These are phyloP conservation scores for Phoronis australis DNA, from an alignment of 2,888 invertebrate species.

Conservation along the genomic window DNA sequence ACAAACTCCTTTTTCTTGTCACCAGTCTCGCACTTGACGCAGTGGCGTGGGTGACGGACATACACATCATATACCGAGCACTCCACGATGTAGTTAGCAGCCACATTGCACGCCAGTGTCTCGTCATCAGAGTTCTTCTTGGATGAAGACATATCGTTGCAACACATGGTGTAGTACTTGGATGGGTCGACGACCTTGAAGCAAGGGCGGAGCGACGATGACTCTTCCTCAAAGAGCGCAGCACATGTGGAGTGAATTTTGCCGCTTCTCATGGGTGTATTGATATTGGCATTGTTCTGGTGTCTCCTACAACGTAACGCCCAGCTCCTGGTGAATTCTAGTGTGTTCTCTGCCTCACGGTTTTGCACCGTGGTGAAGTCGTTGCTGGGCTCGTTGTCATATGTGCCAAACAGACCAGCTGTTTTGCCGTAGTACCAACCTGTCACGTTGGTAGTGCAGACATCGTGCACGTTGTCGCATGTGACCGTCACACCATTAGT, in stretches of 20 bases:
- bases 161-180: conserved; percentile 67
- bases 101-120: conserved; percentile 62
- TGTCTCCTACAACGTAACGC: conserved; percentile 43
- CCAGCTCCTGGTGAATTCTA: conserved; percentile 73
- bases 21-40: conserved; percentile 54
- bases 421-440: conserved; percentile 88
- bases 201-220: conserved; percentile 59
- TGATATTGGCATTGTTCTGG: conserved; percentile 19
- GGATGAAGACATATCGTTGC: conserved; percentile 58
- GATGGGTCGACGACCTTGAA: conserved; percentile 58
- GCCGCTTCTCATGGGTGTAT: conserved; percentile 13
- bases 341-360: conserved; percentile 55
- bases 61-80: conserved; percentile 62
- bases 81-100: conserved; percentile 67
- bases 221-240: conserved; percentile 63
- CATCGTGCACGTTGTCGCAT: conserved; percentile 54
- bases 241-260: conserved; percentile 60
- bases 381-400: conserved; percentile 82
- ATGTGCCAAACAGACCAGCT: conserved; percentile 82
- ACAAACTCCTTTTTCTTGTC: no score
- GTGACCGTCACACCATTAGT: conserved; percentile 56
- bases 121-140: conserved; percentile 30
- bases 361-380: conserved; percentile 68
- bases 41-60: conserved; percentile 63
- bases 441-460: conserved; percentile 66